phyloP scores from a whole-genome alignment of 2,113 vertebrate genomes.

The Antechinus stuartii region DNA sequence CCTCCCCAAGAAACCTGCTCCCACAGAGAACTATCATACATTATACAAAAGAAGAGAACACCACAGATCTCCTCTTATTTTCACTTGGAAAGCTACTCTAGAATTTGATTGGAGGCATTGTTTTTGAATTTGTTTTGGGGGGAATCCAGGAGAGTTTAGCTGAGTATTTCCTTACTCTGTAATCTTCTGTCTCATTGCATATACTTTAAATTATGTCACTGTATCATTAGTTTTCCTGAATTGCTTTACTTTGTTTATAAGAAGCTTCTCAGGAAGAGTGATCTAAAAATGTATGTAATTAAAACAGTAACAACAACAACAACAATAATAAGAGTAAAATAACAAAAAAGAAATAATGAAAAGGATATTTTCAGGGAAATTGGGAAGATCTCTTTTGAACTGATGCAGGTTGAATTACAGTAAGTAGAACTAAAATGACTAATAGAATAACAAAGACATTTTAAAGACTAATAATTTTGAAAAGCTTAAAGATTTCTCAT shows the following conservation, averaged over 20 bases:
- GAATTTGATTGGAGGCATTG: not conserved
- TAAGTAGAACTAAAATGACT: not conserved
- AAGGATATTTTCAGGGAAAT: not conserved
- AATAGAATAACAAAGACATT: not conserved
- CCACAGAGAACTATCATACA: no score
- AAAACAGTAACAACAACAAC: not conserved
- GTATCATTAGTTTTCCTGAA: not conserved
- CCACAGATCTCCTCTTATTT: not conserved
- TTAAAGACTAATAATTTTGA: not conserved
- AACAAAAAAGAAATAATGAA: not conserved
- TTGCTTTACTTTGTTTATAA: not conserved
- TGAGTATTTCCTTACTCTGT: not conserved
- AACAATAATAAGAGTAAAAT: not conserved
- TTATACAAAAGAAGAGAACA: no score
- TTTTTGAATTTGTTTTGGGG: not conserved
- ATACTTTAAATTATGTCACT: not conserved
- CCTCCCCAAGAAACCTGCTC: no score
- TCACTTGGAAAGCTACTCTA: not conserved
- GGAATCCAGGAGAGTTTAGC: not conserved
- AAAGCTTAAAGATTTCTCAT: not conserved
- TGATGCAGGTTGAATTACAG: not conserved
- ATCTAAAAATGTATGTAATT: not conserved
- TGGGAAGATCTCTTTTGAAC: not conserved
- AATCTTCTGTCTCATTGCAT: not conserved
- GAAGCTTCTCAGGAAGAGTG: not conserved